These are phyloP conservation scores for Heteromyza rotundicornis DNA, from an alignment of 2,888 invertebrate species.

Conservation along the genomic window DNA sequence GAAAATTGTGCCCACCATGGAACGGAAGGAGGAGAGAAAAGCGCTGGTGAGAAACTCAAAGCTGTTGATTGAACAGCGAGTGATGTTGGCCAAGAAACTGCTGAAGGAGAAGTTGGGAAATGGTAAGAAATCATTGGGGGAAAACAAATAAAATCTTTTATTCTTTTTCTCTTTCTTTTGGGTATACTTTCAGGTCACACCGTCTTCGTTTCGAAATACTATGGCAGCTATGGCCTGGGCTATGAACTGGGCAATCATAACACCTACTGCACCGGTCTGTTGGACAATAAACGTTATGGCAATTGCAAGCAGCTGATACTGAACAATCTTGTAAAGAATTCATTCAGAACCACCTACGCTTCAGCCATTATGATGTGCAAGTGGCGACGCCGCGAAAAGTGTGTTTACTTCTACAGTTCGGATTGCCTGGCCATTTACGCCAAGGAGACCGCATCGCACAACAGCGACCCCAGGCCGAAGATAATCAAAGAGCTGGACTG, in stretches of 20 bases:
- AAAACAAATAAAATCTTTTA: too few relatives aligned
- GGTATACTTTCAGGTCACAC: conserved; percentile 33
- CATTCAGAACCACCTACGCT: conserved; percentile 41
- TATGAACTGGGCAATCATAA: conserved; percentile 34
- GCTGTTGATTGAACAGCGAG: conserved; percentile 36
- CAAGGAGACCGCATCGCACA: conserved; percentile 39
- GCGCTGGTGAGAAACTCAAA: conserved; percentile 36
- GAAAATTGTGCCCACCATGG: conserved; percentile 36
- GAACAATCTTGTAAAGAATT: conserved; percentile 31
- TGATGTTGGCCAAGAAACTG: conserved; percentile 33
- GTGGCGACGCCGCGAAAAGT: conserved; percentile 40
- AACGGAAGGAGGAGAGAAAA: conserved; percentile 20
- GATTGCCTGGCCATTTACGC: conserved; percentile 47
- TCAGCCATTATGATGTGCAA: conserved; percentile 45
- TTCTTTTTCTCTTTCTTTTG: neutral
- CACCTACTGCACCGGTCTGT: conserved; percentile 44
- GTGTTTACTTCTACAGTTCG: conserved; percentile 44
- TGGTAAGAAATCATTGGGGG: conserved; percentile 22
- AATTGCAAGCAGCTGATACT: conserved; percentile 44
- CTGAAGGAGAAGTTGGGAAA: conserved; percentile 31
- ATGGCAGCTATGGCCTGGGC: conserved; percentile 45
- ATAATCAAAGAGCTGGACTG: conserved; percentile 44
- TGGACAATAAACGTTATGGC: conserved; percentile 45
- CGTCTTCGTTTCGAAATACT: conserved; percentile 43
- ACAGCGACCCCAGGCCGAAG: conserved; percentile 39